These are phyloP conservation scores for Perca schrenkii DNA, from an alignment of 2,113 vertebrate species.

Conservation along the genomic window DNA sequence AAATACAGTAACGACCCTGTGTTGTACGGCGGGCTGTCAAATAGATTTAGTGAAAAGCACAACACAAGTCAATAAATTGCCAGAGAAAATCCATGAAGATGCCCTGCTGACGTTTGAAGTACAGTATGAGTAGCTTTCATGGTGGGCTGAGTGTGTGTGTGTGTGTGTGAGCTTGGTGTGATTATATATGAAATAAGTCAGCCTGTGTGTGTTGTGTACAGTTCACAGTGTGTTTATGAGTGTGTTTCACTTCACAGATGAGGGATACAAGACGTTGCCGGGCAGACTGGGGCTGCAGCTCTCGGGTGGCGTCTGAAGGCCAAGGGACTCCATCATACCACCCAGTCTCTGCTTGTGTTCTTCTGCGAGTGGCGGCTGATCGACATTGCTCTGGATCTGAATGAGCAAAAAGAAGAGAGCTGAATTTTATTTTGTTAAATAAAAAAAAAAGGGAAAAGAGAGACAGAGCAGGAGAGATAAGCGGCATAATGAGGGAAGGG, in stretches of 20 bases:
- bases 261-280: conserved; percentile 75
- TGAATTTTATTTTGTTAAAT: background rate
- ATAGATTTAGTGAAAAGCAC: conserved; percentile 37
- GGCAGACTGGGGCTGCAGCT: conserved; percentile 26
- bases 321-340: conserved; percentile 65
- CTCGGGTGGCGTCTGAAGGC: conserved; percentile 10
- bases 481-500: background rate
- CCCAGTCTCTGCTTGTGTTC: conserved; percentile 59
- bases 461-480: background rate
- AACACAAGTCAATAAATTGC: conserved; percentile 34
- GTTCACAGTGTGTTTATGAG: background rate
- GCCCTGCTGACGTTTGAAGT: conserved; percentile 14
- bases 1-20: conserved; percentile 34
- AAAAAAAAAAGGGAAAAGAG: background rate
- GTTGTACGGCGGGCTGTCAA: conserved; percentile 33
- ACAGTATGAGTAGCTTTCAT: background rate
- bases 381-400: conserved; percentile 67
- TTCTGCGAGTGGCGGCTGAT: conserved; percentile 44
- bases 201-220: background rate
- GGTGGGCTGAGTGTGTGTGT: background rate
- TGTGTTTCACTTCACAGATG: conserved; percentile 29
- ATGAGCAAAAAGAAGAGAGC: background rate
- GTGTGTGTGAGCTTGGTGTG: background rate
- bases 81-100: conserved; percentile 45
- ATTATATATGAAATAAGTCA: background rate